phyloP scores from a whole-genome alignment of 2,888 invertebrate genomes.

The Brenthis hecate region DNA sequence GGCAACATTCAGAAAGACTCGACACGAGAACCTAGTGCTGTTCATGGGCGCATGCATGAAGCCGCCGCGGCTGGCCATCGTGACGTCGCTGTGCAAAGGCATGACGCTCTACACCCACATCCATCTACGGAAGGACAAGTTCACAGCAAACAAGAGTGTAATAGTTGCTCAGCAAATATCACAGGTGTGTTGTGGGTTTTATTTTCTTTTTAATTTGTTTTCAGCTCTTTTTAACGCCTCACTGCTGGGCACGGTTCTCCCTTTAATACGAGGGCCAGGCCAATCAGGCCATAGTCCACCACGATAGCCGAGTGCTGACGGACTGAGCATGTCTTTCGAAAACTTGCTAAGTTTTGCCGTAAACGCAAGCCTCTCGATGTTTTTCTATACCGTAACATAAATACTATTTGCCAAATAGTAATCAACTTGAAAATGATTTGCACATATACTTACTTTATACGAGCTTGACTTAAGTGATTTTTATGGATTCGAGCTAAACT shows the following conservation, averaged over 20 bases:
- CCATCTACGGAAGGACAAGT: constrained; percentile 95
- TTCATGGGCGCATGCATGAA: constrained; percentile 99
- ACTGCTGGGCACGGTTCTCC: background rate
- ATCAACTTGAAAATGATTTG: too few species aligned
- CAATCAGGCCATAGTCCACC: too few species aligned
- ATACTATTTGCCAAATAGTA: too few species aligned
- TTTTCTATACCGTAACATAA: too few species aligned
- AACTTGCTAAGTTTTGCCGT: too few species aligned
- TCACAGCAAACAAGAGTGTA: constrained; percentile 95
- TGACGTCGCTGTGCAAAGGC: constrained; percentile 98
- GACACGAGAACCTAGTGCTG: constrained; percentile 98
- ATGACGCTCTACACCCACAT: constrained; percentile 96
- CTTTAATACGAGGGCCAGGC: too few species aligned
- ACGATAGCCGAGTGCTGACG: too few species aligned
- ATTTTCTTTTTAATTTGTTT: background rate
- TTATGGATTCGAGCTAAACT: too few species aligned
- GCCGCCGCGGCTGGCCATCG: constrained; percentile 96
- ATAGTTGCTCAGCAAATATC: constrained; percentile 98
- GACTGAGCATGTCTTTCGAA: too few species aligned
- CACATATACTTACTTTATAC: too few species aligned
- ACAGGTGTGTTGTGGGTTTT: constrained; percentile 82
- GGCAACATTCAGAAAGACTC: constrained; percentile 97
- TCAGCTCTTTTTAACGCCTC: background rate
- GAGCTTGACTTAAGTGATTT: too few species aligned
- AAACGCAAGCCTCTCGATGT: too few species aligned